Conservation (phyloP, 2,113 vertebrate species). For the Etheostoma cragini region DNA sequence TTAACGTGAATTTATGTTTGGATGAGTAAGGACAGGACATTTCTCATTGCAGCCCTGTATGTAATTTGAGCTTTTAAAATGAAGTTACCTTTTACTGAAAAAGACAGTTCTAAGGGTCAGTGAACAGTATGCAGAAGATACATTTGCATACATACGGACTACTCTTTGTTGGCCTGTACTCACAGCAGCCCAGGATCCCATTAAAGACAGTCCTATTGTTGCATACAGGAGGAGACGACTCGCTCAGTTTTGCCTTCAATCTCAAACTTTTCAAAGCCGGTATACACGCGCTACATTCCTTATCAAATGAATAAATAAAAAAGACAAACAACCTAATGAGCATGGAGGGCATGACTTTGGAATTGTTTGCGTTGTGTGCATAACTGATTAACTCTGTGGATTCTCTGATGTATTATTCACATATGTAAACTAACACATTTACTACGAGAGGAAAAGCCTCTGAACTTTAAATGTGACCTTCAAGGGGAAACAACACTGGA, state of each 20-base stretch:
- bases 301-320: constrained; percentile 38
- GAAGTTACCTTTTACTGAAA: neutral
- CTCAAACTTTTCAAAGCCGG: constrained; percentile 12
- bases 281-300: neutral
- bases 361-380: constrained; percentile 31
- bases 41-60: constrained; percentile 5
- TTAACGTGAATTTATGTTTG: constrained; percentile 1
- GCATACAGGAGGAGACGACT: neutral
- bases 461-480: constrained; percentile 41
- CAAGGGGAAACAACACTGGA: neutral
- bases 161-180: neutral
- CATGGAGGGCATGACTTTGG: constrained; percentile 48
- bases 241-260: neutral
- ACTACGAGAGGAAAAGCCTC: neutral
- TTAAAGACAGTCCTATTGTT: constrained; percentile 2
- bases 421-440: constrained; percentile 15
- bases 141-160: constrained; percentile 5
- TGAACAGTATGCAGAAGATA: constrained; percentile 10
- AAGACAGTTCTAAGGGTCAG: neutral
- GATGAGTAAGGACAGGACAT: neutral
- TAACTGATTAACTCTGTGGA: constrained; percentile 28
- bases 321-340: constrained; percentile 40
- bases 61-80: constrained; percentile 1
- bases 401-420: constrained; percentile 41
- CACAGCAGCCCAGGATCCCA: neutral